These are phyloP conservation scores for Lagopus leucura DNA, from an alignment of 2,113 vertebrate species.

Conservation along the genomic window DNA sequence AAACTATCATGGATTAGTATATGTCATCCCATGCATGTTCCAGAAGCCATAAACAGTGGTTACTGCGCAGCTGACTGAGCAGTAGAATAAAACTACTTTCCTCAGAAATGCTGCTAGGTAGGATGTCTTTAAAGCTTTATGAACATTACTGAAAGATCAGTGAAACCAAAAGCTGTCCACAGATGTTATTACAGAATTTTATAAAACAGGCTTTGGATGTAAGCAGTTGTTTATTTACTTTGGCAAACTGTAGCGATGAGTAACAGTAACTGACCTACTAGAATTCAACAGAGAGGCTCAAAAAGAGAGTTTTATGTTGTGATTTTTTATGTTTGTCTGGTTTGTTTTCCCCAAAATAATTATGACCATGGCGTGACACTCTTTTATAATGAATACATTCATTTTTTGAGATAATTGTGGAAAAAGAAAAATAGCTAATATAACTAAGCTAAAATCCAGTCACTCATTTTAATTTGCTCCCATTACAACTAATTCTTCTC, in stretches of 20 bases:
- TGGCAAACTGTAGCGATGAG: not conserved
- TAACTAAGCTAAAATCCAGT: not conserved
- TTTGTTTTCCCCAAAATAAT: not conserved
- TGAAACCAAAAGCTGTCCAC: not conserved
- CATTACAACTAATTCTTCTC: not conserved
- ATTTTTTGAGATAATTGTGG: not conserved
- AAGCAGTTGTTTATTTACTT: not conserved
- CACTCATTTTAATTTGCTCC: not conserved
- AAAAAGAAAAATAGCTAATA: not conserved
- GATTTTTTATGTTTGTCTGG: not conserved
- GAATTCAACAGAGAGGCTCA: not conserved
- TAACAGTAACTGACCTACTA: not conserved
- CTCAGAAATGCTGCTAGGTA: not conserved
- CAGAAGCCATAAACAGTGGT: not conserved
- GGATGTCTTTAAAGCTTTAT: not conserved
- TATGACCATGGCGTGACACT: not conserved
- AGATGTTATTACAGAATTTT: not conserved
- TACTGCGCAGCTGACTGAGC: not conserved
- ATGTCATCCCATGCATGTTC: not conserved
- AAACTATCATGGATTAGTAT: not conserved
- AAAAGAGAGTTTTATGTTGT: not conserved
- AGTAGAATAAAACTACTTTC: not conserved
- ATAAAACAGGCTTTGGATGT: not conserved
- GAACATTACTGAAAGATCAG: not conserved
- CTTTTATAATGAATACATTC: not conserved